These are phyloP conservation scores for Salticus scenicus DNA, from an alignment of 2,888 invertebrate genomes.

Conservation along the genomic window DNA sequence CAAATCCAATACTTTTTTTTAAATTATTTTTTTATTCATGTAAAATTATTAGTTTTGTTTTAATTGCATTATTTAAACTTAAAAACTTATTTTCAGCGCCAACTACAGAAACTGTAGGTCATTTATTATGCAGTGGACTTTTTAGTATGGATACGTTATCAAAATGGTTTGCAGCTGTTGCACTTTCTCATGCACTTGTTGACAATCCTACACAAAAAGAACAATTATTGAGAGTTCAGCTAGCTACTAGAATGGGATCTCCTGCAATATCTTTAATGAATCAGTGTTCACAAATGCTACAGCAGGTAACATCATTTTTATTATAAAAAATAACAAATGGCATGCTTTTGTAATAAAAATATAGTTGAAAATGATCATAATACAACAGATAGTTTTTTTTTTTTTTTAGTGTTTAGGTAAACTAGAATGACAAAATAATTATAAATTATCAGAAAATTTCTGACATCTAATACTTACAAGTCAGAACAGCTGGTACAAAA, in stretches of 20 bases:
- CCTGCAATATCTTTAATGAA: slow-evolving; percentile 92
- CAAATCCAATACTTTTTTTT: too few species aligned
- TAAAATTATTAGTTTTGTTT: too few species aligned
- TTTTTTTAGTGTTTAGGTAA: neutral
- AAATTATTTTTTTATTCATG: too few species aligned
- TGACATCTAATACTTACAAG: too few species aligned
- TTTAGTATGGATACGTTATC: slow-evolving; percentile 91
- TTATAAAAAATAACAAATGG: neutral
- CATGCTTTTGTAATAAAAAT: neutral
- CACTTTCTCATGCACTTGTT: slow-evolving; percentile 90
- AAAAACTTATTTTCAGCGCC: neutral
- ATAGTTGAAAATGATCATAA: too few species aligned
- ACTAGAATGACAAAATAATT: too few species aligned
- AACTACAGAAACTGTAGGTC: slow-evolving; percentile 81
- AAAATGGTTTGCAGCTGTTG: slow-evolving; percentile 96
- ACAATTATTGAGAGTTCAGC: slow-evolving; percentile 90
- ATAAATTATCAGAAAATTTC: too few species aligned
- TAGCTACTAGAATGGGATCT: slow-evolving; percentile 88
- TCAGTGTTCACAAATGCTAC: slow-evolving; percentile 89
- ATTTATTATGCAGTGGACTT: slow-evolving; percentile 92
- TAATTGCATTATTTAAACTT: too few species aligned
- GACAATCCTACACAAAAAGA: slow-evolving; percentile 87
- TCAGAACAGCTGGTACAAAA: too few species aligned
- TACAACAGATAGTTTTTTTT: too few species aligned
- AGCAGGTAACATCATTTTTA: slow-evolving; percentile 79